Percentiles rank a stretch among this genome's conserved stretches.
Conservation (phyloP, 30 jellyfish, hydroid and myxozoan genomes). For the Aurelia aurita complex sp. Pacific region DNA sequence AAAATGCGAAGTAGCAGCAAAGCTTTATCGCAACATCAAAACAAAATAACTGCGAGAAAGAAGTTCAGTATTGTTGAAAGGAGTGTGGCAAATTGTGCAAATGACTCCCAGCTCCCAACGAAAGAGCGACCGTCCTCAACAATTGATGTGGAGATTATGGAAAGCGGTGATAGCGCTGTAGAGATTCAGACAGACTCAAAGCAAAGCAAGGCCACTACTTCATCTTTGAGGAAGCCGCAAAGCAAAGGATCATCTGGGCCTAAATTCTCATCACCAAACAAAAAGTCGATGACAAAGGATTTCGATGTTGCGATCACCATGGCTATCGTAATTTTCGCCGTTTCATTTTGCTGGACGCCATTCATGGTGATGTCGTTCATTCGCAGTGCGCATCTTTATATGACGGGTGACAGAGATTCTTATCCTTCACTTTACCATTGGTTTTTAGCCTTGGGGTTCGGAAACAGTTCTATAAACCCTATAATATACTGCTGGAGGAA, state of each 20-base stretch:
- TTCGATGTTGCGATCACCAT: constrained; percentile 6
- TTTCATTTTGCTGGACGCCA: constrained; percentile 16
- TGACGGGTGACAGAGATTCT: background rate
- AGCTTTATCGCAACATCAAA: background rate
- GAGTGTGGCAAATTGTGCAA: too few relatives aligned
- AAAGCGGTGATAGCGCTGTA: too few relatives aligned
- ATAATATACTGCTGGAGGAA: constrained; percentile 16
- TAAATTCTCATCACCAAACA: background rate
- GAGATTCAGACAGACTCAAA: too few relatives aligned
- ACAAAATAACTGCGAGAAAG: too few relatives aligned
- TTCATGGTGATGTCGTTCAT: background rate
- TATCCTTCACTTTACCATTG: constrained; percentile 22
- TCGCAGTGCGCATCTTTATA: background rate
- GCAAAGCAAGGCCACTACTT: too few relatives aligned
- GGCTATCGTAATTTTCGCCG: constrained; percentile 8
- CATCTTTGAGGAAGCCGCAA: too few relatives aligned
- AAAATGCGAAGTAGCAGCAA: background rate
- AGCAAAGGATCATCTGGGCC: too few relatives aligned
- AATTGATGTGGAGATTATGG: too few relatives aligned
- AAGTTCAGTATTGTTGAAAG: too few relatives aligned
- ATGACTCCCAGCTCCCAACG: too few relatives aligned
- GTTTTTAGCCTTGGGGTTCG: constrained; percentile 19
- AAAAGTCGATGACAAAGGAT: background rate
- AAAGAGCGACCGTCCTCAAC: too few relatives aligned
- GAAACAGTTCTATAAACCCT: constrained; percentile 14